phyloP scores from a whole-genome alignment of 1,140 invertebrate species.

The Amphibalanus amphitrite region DNA sequence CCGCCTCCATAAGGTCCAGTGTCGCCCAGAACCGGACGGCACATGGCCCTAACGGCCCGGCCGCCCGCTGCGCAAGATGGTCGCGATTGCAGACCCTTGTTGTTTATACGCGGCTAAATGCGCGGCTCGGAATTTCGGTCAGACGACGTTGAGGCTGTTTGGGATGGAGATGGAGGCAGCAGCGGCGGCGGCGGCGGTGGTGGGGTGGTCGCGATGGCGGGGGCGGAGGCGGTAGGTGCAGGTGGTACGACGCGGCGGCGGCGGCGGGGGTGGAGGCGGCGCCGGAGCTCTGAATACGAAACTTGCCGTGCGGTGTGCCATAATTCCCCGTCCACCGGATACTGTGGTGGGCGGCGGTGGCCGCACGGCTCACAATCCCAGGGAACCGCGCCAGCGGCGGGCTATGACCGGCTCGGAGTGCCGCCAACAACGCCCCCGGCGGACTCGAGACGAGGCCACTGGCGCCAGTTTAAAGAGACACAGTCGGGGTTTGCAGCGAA shows the following conservation, averaged over 20 bases:
- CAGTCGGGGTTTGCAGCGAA: too few relatives aligned
- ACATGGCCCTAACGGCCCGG: background rate
- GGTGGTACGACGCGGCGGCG: too few relatives aligned
- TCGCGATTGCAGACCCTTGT: background rate
- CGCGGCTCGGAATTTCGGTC: background rate
- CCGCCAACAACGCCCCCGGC: too few relatives aligned
- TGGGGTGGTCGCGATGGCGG: too few relatives aligned
- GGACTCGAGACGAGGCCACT: too few relatives aligned
- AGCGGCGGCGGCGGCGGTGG: too few relatives aligned
- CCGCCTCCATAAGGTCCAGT: background rate
- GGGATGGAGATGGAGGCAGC: background rate
- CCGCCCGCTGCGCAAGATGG: background rate
- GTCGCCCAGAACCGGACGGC: background rate
- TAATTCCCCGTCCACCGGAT: background rate
- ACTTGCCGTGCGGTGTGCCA: background rate
- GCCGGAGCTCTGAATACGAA: background rate
- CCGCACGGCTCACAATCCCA: too few relatives aligned
- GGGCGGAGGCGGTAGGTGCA: background rate
- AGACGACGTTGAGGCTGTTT: background rate
- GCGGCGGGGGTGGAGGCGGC: too few relatives aligned
- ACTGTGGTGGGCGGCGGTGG: background rate
- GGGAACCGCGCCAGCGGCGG: too few relatives aligned
- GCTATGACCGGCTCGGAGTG: too few relatives aligned
- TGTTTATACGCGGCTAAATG: constrained; percentile 1
- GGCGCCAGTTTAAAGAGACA: too few relatives aligned